Conservation (phyloP, 2,113 vertebrate species). For the Oriolus oriolus region DNA sequence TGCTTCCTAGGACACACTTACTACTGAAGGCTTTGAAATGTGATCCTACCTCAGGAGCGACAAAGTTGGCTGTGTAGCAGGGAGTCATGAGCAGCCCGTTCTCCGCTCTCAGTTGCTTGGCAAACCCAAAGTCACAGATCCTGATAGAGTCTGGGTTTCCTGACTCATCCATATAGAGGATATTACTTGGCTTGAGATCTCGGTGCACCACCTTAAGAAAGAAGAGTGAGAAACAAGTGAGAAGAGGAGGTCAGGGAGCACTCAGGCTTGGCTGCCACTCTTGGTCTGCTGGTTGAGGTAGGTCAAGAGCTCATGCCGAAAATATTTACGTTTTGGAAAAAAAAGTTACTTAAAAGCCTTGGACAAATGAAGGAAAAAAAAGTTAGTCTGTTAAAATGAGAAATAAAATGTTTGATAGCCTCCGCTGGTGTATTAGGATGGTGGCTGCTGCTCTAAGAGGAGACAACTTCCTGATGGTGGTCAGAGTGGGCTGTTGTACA, state of each 20-base stretch:
- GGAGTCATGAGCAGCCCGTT: conserved; percentile 95
- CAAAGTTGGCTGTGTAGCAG: conserved; percentile 94
- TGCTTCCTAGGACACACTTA: neutral
- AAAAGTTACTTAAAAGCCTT: neutral
- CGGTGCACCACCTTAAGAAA: conserved; percentile 88
- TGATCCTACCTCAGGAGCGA: conserved; percentile 87
- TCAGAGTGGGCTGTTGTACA: neutral
- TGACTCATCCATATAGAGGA: conserved; percentile 90
- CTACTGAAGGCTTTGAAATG: neutral
- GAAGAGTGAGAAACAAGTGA: neutral
- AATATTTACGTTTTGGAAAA: neutral
- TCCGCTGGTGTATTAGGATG: neutral
- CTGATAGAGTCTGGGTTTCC: conserved; percentile 89
- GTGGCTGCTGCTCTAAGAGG: neutral
- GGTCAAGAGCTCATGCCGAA: neutral
- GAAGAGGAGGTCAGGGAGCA: neutral
- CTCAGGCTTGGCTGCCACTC: neutral
- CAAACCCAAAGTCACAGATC: conserved; percentile 92
- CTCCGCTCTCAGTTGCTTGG: conserved; percentile 92
- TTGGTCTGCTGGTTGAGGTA: neutral
- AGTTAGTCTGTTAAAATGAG: neutral
- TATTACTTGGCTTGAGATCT: conserved; percentile 94
- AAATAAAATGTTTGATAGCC: neutral
- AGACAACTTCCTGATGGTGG: neutral
- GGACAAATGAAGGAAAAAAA: neutral